Evolutionary conservation across 1,140 invertebrate species (phyloP), one percentile per base, ranked within the genome.

Genomic region (Phocides pigmalion): DNA sequence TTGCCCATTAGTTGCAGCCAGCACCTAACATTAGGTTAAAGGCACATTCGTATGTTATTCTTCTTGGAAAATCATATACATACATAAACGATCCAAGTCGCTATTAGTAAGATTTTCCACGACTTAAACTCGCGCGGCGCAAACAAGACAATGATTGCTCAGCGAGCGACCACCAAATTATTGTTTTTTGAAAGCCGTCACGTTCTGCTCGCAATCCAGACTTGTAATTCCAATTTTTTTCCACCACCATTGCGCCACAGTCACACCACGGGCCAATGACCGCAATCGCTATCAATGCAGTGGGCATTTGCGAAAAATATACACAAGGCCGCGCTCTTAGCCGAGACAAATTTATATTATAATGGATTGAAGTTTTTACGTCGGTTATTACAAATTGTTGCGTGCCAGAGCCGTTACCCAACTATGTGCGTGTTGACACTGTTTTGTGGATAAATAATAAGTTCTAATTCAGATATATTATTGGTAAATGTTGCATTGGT

Each of bases 261-360:
- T n/a, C n/a, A n/a, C 28, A 74, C 72, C 70, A 64, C 76, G 74
- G 79, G 80, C 72, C 79, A 70, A 64, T 68, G 79, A 81, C 79
- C 68, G 77, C 78, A 81, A 83, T 79, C 68, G 41, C 54, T 66
- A 74, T 76, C 69, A 74, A 81, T 71, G 68, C 56, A 11, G 41
- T 19, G 47, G 22, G 47, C 22, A 66, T 82, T 84, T 80, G 80
- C 81, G 84, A 87, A 88, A 88, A 86, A 67, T 62, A 56, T 66
- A 71, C 14, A 65, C 84, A 89, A 89, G 84, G 86, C 75, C 78
- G 61, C 64, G 72, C 71, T 77, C 72, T 78, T 72, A 71, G 73
- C 74, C 84, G 86, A 78, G 76, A 84, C 86, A 80, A 89, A 87
- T 89, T 77, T 84, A 81, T 82, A 79, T 80, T 74, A 84, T 86